Base-by-base conservation (phyloP, 2,797 vertebrate genomes). In the Pantherophis alleghaniensis region DNA sequence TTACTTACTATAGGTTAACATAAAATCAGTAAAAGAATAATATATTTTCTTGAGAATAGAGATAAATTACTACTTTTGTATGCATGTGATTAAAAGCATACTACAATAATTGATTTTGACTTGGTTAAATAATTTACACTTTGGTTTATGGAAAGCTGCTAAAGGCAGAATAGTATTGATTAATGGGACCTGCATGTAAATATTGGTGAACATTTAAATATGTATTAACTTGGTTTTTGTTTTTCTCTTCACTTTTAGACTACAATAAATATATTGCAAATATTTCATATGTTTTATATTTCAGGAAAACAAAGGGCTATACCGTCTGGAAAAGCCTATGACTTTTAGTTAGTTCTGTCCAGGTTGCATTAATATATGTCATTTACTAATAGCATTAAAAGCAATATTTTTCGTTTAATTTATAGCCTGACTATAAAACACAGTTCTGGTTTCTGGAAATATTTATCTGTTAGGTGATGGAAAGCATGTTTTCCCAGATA, bases 281-380 rank as follows among this genome's bases (percentile, higher is more conserved):
- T 12, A 66, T 93, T 94, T 74, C 28, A 63, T 88, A 94, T 96
- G 59, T 88, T 32, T 42, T 87, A 94, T 96, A 53, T 89, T 32
- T 42, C 95, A 83, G 94, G 88, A 28, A 16, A 91, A 91, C 51
- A 94, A 96, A 95, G 90, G 86, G 96, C 95, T 94, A 83, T 32
- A 66, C n/a, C 24, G 92, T 59, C 37, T 61, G 16, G 56, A 90
- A 92, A 90, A 55, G 10, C 83, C 11, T 87, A 87, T 37, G 53
- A 53, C 20, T 86, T 63, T 61, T 61, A 57, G 26, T 66, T 90
- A 89, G 7, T 51, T 42, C 2, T 4, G 14, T 66, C 86, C 28
- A 59, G 11, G 37, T 83, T 91, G 18, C 16, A 63, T n/a, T 24
- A 66, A 32, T 42, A 53, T 87, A 42, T 90, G 32, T 55, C 2